Base-by-base conservation (phyloP, 2,888 invertebrate species). In the Ormyrus nitidulus region DNA sequence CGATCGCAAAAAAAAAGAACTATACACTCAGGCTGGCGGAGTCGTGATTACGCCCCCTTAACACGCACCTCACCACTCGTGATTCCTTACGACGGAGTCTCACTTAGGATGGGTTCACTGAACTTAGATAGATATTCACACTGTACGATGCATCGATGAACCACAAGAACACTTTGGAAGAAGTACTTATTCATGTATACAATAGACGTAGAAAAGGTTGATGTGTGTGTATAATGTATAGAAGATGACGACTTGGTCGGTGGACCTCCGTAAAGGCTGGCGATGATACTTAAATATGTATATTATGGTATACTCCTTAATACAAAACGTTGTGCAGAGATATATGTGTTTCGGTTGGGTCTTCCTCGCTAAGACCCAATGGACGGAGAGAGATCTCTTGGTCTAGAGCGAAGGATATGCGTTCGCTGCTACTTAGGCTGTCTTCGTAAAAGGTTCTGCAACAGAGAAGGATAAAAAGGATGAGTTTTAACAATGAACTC, bases 361-460 rank as follows among this genome's bases (percentile, higher is more conserved):
- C 34, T 7, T 34, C 6, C 5, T 58, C 58, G 2, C 79, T 77
- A 64, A 81, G 82, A 83, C 85, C 82, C 86, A 85, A 86, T 88
- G 88, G 88, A 88, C 88, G 88, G 88, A 88, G 84, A 84, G 84
- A 85, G 86, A 87, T 87, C 86, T 86, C 86, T 65, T 74, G 64
- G 65, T 48, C 48, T 59, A 53, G 44, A 61, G 34, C 84, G 81
- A 80, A 61, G 58, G 77, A 58, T 34, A 34, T 75, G 70, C 70
- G 6, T 49, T 13, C 56, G 68, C 59, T 66, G 54, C 59, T 56
- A 13, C 34, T 48, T 10, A 7, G 49, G 10, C 34, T 66, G 69
- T 10, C 66, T 61, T 71, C 65, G 65, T 75, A 51, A 71, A 71
- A 56, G 66, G 73, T 78, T 68, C 78, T 78, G 62, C 49, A 11